Conservation (phyloP, 2,113 vertebrate species). For the Herpailurus yagouaroundi region DNA sequence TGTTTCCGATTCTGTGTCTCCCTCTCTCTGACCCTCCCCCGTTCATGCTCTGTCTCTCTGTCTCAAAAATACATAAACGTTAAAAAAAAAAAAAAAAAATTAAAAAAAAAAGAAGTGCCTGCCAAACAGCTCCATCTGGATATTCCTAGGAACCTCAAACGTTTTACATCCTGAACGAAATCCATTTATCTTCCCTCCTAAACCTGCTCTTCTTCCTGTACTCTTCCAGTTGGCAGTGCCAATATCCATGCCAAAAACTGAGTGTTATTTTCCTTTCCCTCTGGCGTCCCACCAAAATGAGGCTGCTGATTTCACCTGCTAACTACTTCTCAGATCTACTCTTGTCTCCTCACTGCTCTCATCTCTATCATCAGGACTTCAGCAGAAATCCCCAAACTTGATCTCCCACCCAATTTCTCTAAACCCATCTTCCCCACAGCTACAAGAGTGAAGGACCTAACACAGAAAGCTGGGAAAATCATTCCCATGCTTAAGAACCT, state of each 20-base stretch:
- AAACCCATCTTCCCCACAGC: background rate
- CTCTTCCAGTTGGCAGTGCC: background rate
- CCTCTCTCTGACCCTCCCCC: too few species aligned
- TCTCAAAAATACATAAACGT: too few species aligned
- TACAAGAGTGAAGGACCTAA: background rate
- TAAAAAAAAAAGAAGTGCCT: background rate
- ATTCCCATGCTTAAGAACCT: background rate
- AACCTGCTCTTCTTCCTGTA: background rate
- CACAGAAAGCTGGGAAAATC: background rate
- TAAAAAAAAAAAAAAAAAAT: too few species aligned
- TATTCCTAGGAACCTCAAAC: background rate
- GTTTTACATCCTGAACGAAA: background rate
- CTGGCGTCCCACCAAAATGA: background rate
- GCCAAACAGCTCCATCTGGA: background rate
- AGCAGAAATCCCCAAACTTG: background rate
- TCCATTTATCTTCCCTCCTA: background rate
- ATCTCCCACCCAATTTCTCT: background rate
- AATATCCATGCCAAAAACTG: background rate
- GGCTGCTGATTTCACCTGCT: background rate
- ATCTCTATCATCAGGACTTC: background rate
- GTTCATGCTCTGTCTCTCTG: too few species aligned
- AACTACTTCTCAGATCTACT: background rate
- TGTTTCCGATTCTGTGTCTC: too few species aligned
- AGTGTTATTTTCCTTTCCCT: background rate
- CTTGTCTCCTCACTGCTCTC: background rate